Percentiles rank a stretch among this genome's conserved stretches.
Evolutionary conservation across 2,888 invertebrate genomes (phyloP).

Genomic region (Palloptera scutellata): DNA sequence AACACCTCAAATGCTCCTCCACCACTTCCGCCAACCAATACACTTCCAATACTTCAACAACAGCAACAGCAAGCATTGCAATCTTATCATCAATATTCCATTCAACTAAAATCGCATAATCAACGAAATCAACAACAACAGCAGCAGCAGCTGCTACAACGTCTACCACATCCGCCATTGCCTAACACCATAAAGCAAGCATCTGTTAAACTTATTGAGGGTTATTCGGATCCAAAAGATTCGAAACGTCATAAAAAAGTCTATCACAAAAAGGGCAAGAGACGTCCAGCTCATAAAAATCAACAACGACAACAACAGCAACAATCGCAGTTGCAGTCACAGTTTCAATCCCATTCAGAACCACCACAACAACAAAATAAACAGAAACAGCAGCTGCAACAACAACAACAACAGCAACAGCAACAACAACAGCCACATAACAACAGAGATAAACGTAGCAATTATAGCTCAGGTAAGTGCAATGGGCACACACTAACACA

Average conservation of each 20-base stretch:
- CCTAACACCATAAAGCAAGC: slow-evolving; percentile 60
- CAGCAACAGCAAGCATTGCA: slow-evolving; percentile 31
- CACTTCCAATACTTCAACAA: slow-evolving; percentile 27
- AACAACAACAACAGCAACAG: slow-evolving; percentile 46
- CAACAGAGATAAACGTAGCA: slow-evolving; percentile 56
- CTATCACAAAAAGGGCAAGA: slow-evolving; percentile 60
- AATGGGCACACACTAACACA: neutral
- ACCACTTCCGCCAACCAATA: slow-evolving; percentile 31
- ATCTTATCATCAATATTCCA: slow-evolving; percentile 40
- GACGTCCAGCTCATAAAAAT: slow-evolving; percentile 52
- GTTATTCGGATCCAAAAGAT: slow-evolving; percentile 64
- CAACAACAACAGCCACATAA: slow-evolving; percentile 41
- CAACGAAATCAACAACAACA: slow-evolving; percentile 30
- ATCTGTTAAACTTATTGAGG: slow-evolving; percentile 62
- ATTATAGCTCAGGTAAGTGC: slow-evolving; percentile 62
- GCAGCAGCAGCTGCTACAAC: slow-evolving; percentile 41
- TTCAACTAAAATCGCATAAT: slow-evolving; percentile 38
- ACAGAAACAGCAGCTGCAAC: slow-evolving; percentile 29
- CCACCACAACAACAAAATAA: slow-evolving; percentile 30
- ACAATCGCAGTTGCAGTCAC: slow-evolving; percentile 44
- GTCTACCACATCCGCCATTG: slow-evolving; percentile 42
- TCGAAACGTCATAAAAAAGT: slow-evolving; percentile 62
- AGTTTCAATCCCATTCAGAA: slow-evolving; percentile 30
- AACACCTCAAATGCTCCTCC: slow-evolving; percentile 39
- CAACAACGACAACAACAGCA: slow-evolving; percentile 42